These are phyloP conservation scores for Achlya flavicornis DNA, from an alignment of 2,888 invertebrate species.

Conservation along the genomic window DNA sequence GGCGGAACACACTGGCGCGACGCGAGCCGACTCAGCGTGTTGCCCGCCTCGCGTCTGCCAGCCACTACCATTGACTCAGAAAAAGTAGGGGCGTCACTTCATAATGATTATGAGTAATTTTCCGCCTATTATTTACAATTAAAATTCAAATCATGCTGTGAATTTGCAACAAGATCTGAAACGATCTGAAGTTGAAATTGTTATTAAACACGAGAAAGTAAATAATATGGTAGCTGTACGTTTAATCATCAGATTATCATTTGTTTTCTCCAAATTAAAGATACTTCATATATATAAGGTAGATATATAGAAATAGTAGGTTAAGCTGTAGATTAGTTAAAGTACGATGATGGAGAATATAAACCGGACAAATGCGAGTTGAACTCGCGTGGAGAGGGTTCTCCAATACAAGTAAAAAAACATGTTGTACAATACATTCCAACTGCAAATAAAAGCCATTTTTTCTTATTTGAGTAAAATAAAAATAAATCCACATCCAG, in stretches of 20 bases:
- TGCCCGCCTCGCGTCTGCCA: conserved; percentile 23
- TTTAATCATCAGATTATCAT: not conserved
- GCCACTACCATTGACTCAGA: conserved; percentile 60
- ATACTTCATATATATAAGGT: no score
- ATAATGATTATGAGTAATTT: conserved; percentile 61
- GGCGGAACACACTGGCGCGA: conserved; percentile 66
- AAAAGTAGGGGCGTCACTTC: conserved; percentile 75
- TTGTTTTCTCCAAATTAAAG: no score
- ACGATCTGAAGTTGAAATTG: conserved; percentile 30
- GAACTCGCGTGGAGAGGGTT: no score
- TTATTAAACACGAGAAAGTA: conserved; percentile 38
- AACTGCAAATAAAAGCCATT: no score
- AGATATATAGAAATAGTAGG: no score
- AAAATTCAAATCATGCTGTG: conserved; percentile 47
- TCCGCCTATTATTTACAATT: conserved; percentile 68
- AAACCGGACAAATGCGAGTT: no score
- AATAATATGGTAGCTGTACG: conserved; percentile 7
- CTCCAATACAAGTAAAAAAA: no score
- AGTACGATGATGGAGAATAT: no score
- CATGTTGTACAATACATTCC: no score
- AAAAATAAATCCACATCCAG: no score
- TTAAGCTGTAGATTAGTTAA: no score
- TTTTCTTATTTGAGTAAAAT: no score
- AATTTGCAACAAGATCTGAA: conserved; percentile 31
- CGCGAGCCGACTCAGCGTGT: conserved; percentile 46